These are phyloP conservation scores for Pseudorhombus dupliciocellatus DNA, from an alignment of 2,113 vertebrate species.

Conservation along the genomic window DNA sequence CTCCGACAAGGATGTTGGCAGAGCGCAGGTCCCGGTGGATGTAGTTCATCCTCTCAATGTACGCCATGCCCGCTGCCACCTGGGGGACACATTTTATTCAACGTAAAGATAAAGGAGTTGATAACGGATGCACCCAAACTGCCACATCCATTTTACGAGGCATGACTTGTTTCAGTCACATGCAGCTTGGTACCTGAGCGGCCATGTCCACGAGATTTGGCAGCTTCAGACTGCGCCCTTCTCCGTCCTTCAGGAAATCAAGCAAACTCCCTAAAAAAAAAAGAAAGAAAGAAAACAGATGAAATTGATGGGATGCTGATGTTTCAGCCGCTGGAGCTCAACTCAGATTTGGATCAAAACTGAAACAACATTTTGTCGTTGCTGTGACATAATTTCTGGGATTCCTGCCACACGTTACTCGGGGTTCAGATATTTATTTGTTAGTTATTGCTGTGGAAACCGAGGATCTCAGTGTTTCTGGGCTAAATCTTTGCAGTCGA, in stretches of 20 bases:
- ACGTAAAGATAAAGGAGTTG: neutral
- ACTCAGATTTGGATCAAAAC: slow-evolving; percentile 22
- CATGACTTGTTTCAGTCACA: neutral
- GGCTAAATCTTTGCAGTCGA: neutral
- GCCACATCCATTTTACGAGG: neutral
- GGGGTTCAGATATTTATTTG: slow-evolving; percentile 29
- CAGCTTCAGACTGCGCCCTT: slow-evolving; percentile 93
- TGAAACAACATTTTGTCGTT: slow-evolving; percentile 18
- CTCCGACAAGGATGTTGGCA: slow-evolving; percentile 97
- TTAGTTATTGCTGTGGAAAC: slow-evolving; percentile 27
- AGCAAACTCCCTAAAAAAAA: slow-evolving; percentile 91
- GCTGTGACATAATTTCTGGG: slow-evolving; percentile 33
- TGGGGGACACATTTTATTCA: slow-evolving; percentile 60
- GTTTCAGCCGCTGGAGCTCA: neutral
- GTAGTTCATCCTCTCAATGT: slow-evolving; percentile 99
- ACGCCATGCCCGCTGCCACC: slow-evolving; percentile 97
- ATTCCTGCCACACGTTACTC: slow-evolving; percentile 32
- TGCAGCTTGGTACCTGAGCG: slow-evolving; percentile 85
- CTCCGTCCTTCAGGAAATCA: slow-evolving; percentile 95
- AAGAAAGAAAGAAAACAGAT: neutral
- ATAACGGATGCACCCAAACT: too few species aligned
- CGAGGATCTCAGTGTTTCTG: neutral
- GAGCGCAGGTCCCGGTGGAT: slow-evolving; percentile 97
- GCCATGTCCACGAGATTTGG: slow-evolving; percentile 99
- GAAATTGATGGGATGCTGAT: neutral